Evolutionary conservation across 2,797 vertebrate species (phyloP).

Genomic region (Lutjanus campechanus): DNA sequence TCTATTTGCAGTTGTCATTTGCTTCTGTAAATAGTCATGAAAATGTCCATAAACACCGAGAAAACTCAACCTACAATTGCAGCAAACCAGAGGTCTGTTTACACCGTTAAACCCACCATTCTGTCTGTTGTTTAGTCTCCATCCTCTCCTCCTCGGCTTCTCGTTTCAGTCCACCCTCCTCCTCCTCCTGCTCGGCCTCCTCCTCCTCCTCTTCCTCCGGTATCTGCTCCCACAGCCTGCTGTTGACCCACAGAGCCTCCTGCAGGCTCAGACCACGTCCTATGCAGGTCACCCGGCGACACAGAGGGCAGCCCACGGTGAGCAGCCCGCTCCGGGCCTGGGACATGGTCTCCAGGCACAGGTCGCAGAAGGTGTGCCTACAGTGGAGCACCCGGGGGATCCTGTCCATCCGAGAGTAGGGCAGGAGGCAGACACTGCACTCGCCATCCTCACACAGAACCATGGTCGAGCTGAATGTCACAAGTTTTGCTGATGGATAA

Average conservation of each 20-base stretch:
- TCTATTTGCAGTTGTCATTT: constrained; percentile 8
- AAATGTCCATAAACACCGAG: background rate
- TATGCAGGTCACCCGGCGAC: constrained; percentile 83
- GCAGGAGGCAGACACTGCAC: constrained; percentile 83
- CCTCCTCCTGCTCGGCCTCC: constrained; percentile 27
- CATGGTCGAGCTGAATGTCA: constrained; percentile 57
- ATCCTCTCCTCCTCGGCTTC: constrained; percentile 43
- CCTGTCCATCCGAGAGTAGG: constrained; percentile 77
- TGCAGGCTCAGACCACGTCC: constrained; percentile 70
- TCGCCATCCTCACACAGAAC: constrained; percentile 82
- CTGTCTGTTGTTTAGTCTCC: constrained; percentile 51
- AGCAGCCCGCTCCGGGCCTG: constrained; percentile 55
- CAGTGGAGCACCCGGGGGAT: constrained; percentile 86
- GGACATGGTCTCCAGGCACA: constrained; percentile 81
- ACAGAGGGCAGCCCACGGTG: constrained; percentile 84
- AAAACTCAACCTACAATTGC: constrained; percentile 3
- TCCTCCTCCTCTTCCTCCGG: constrained; percentile 39
- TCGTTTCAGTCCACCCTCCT: constrained; percentile 35
- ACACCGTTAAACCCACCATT: constrained; percentile 74
- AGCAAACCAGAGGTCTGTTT: background rate
- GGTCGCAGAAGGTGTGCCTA: constrained; percentile 85
- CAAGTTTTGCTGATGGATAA: background rate
- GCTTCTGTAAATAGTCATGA: background rate
- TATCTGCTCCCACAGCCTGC: constrained; percentile 82
- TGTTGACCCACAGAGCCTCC: constrained; percentile 85